Evolutionary conservation across 1,140 invertebrate species (phyloP).

Genomic region (Sitophilus oryzae): DNA sequence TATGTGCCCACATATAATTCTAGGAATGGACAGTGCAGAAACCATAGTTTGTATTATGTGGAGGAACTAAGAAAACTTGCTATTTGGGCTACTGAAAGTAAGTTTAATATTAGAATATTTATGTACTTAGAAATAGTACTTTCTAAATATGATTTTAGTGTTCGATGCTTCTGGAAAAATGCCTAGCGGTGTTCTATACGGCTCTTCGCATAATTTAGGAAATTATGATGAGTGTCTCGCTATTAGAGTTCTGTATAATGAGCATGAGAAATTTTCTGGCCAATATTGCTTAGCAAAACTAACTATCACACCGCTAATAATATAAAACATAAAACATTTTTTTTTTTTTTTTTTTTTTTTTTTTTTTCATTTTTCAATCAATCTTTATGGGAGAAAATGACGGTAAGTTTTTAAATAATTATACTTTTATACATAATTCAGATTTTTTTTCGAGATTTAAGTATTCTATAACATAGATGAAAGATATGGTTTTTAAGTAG

Average conservation of each 20-base stretch:
- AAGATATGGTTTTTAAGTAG: too few species aligned
- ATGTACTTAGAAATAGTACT: background rate
- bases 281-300: conserved; percentile 34
- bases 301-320: conserved; percentile 25
- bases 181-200: conserved; percentile 22
- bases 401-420: conserved; percentile 22
- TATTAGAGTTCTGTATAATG: conserved; percentile 23
- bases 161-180: conserved; percentile 27
- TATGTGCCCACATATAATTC: conserved; percentile 24
- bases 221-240: conserved; percentile 30
- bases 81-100: conserved; percentile 34
- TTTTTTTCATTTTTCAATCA: conserved; percentile 23
- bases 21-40: conserved; percentile 20
- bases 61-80: conserved; percentile 28
- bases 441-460: background rate
- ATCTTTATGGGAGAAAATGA: conserved; percentile 30
- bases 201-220: conserved; percentile 25
- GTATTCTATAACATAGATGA: background rate
- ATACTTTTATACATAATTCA: background rate
- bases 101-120: conserved; percentile 7
- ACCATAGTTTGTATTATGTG: conserved; percentile 27
- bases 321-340: background rate
- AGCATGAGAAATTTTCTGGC: conserved; percentile 25
- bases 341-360: conserved; percentile 8
- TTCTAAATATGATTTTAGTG: conserved; percentile 17